These are phyloP conservation scores for Tetramorium bicarinatum DNA, from an alignment of 2,888 invertebrate species.

Conservation along the genomic window DNA sequence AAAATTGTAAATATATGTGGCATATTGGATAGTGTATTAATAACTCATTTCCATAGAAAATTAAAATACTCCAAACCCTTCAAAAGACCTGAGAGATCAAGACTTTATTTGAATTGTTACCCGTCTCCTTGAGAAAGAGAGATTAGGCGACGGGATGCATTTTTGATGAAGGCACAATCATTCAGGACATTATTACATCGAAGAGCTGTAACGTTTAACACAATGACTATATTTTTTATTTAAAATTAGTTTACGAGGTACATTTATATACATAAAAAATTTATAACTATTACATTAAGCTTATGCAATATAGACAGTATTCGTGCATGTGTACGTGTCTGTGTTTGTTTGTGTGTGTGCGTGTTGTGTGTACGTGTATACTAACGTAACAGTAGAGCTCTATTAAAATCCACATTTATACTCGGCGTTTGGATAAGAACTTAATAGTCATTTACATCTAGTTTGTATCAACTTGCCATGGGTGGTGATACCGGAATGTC, in stretches of 20 bases:
- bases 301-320: constrained; percentile 80
- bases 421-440: constrained; percentile 61
- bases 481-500: constrained; percentile 85
- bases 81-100: too few species aligned
- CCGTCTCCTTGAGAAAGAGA: too few species aligned
- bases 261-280: constrained; percentile 86
- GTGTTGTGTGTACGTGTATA: constrained; percentile 30
- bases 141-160: background rate
- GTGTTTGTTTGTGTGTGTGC: background rate
- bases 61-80: too few species aligned
- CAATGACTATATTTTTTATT: constrained; percentile 86
- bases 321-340: constrained; percentile 78
- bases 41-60: too few species aligned
- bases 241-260: constrained; percentile 85
- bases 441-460: constrained; percentile 75
- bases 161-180: background rate
- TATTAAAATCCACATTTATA: constrained; percentile 64
- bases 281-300: constrained; percentile 84
- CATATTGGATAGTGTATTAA: too few species aligned
- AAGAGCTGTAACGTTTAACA: constrained; percentile 75
- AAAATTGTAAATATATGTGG: too few species aligned
- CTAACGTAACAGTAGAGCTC: constrained; percentile 77
- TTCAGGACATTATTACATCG: background rate
- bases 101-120: too few species aligned
- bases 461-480: constrained; percentile 80